Evolutionary conservation across 2,797 vertebrate species (phyloP).

Genomic region (Perodicticus potto): DNA sequence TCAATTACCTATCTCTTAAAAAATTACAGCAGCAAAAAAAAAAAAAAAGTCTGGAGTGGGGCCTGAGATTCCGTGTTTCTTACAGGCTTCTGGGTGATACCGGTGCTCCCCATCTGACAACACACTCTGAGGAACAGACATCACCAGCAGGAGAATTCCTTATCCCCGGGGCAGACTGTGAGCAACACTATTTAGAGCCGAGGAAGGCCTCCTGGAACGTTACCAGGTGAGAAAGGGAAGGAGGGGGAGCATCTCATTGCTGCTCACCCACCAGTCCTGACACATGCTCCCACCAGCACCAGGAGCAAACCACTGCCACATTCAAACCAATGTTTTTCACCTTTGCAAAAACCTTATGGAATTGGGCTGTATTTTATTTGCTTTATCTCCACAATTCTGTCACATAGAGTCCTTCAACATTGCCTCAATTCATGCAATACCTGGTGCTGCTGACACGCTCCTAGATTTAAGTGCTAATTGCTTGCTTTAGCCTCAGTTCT

Average conservation of each 20-base stretch:
- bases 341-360: neutral
- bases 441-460: neutral
- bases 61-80: neutral
- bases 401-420: neutral
- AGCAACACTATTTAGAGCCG: neutral
- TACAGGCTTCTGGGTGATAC: neutral
- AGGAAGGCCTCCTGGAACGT: neutral
- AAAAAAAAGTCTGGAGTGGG: neutral
- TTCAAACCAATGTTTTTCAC: neutral
- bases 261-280: no score
- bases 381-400: neutral
- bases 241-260: neutral
- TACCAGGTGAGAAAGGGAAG: neutral
- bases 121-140: neutral
- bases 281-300: neutral
- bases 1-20: no score
- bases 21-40: no score
- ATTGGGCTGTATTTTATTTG: neutral
- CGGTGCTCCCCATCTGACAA: neutral
- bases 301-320: neutral
- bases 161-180: neutral
- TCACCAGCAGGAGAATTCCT: neutral
- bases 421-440: neutral
- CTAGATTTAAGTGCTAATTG: neutral
- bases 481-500: neutral